Base-by-base conservation (phyloP, 2,113 vertebrate species). In the Coptodon rendalli region DNA sequence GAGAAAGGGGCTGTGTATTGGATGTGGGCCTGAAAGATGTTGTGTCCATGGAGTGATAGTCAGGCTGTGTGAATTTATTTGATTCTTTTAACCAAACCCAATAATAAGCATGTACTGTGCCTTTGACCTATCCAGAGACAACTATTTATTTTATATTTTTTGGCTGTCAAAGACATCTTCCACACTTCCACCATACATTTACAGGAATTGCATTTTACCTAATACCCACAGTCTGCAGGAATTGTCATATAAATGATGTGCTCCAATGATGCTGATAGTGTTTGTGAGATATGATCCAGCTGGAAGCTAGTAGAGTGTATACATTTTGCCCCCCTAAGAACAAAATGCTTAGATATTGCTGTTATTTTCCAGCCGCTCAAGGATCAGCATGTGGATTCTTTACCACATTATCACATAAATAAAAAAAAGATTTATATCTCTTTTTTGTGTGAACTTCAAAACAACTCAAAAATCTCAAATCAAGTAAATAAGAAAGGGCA, bases 131-230 rank as follows among this genome's bases (percentile, higher is more conserved):
- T 13, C 17, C 86, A 54, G 76, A 91, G 89, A 89, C 11, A 2
- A 9, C n/a, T 54, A 81, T 91, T 89, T 91, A 90, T 81, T 76
- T 9, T 45, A 66, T 61, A 88, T 92, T 92, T 88, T 83, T 88
- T 80, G 85, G 83, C 61, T 92, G 87, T 91, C 87, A 91, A 71
- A 89, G 38, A 59, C 71, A 94, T 91, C 31, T 56, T 90, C 50
- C 83, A 89, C 86, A 92, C 85, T 89, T 84, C n/a, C 50, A 80
- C 52, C 54, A 92, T 68, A 89, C 19, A 84, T 89, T 81, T 90
- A 81, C 14, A 45, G 84, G n/a, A 80, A 85, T 83, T 88, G 71
- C 52, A 89, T 88, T 83, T 87, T 66, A 80, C 13, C 81, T 52
- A 50, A 90, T 82, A 52, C 38, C 85, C 40, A 56, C 56, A 88